Base-by-base conservation (phyloP, 92 coral and sea anemone species). In the Galaxea fascicularis region DNA sequence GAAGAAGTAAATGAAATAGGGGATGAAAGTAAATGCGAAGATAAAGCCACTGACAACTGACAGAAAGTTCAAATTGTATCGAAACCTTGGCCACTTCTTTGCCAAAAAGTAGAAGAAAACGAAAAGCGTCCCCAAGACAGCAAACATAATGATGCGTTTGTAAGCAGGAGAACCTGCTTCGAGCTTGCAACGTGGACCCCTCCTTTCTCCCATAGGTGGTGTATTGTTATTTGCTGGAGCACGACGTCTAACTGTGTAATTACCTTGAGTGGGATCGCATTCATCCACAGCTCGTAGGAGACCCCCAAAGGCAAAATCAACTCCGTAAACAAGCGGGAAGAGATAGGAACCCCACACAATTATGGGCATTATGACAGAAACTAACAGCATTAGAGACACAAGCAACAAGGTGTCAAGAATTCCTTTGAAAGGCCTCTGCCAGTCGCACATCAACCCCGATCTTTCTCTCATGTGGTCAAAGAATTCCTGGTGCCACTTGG, bases 401-500 rank as follows among this genome's bases (percentile, higher is more conserved):
- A 90, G 24, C 4, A 88, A 17, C 4, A 91, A 22, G 45, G 89
- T 30, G 70, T 95, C 95, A 4, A 87, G 39, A 20, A 83, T 51
- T 4, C 89, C 98, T 21, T 30, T 44, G 13, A 90, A 14, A 13
- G 95, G 93, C 35, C 82, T 93, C 53, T 86, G 86, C 87, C 96
- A 95, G 82, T 93, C 76, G 51, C 93, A 85, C 47, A 88, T 62
- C 14, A 89, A 56, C 13, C 91, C 92, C 11, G 86, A 29, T 47
- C 88, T 86, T 26, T 69, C 70, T 18, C 96, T 73, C 94, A 92
- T 82, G 84, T 91, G 85, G 16, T 90, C 95, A 67, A 92, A 95
- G 85, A 90, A 95, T 35, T 83, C 67, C 73, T 82, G 83, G 70
- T 95, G 96, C 98, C 96, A 93, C 30, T 79, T 67, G 4, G 95